Evolutionary conservation across 2,888 invertebrate genomes (phyloP).

Genomic region (Arctia plantaginis): DNA sequence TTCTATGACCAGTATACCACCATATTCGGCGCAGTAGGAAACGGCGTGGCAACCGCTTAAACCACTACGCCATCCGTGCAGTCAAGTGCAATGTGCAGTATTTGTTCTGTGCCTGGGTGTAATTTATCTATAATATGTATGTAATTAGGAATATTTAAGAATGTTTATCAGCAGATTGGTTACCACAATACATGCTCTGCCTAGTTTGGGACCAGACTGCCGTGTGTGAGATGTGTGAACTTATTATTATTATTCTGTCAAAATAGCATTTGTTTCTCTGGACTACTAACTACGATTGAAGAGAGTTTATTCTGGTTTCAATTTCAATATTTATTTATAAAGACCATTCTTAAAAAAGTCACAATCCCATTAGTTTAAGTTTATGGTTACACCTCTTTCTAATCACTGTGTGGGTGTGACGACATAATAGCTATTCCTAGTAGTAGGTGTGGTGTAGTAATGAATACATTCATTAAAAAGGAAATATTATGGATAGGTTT

Average conservation of each 20-base stretch:
- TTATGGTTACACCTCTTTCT: slow-evolving; percentile 2
- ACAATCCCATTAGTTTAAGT: background rate
- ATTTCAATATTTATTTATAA: background rate
- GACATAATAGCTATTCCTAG: background rate
- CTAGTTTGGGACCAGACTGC: no score
- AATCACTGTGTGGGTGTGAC: background rate
- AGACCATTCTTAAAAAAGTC: background rate
- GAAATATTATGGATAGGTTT: background rate
- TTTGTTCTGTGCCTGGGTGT: no score
- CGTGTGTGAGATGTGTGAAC: no score
- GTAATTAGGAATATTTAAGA: no score
- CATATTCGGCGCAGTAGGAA: no score
- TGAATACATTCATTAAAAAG: background rate
- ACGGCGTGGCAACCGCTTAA: no score
- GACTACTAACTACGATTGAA: background rate
- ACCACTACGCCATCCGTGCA: no score
- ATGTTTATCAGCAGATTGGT: no score
- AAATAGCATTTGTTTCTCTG: background rate
- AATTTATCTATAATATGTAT: no score
- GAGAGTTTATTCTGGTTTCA: background rate
- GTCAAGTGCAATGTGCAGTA: no score
- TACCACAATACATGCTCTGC: no score
- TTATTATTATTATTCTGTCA: background rate
- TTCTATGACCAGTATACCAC: no score
- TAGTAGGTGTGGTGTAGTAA: background rate